Evolutionary conservation across 1,140 invertebrate species (phyloP).

Genomic region (Hycleus phaleratus): DNA sequence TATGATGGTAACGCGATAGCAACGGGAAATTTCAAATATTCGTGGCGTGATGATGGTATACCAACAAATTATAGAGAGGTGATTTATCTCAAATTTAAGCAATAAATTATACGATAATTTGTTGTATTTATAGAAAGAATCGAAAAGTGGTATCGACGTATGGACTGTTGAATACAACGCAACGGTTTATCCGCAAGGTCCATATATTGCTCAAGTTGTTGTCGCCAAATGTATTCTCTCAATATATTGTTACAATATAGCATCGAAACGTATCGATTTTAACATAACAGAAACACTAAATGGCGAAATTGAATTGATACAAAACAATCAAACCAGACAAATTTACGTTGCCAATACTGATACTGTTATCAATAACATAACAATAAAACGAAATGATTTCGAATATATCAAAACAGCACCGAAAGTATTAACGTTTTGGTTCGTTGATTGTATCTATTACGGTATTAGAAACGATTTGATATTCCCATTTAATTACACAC

Average conservation of each 20-base stretch:
- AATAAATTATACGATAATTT: conserved; percentile 12
- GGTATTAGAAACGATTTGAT: conserved; percentile 53
- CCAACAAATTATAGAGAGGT: conserved; percentile 46
- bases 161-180: conserved; percentile 54
- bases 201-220: conserved; percentile 52
- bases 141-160: conserved; percentile 34
- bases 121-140: conserved; percentile 36
- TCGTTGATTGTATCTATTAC: conserved; percentile 64
- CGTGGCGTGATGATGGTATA: conserved; percentile 51
- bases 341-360: conserved; percentile 54
- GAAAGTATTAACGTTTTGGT: conserved; percentile 63
- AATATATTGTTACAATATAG: conserved; percentile 36
- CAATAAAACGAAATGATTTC: conserved; percentile 51
- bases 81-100: conserved; percentile 19
- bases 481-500: conserved; percentile 55
- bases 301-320: conserved; percentile 53
- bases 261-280: conserved; percentile 45
- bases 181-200: conserved; percentile 45
- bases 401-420: conserved; percentile 55
- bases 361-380: conserved; percentile 50
- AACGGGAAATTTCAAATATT: conserved; percentile 40
- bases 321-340: conserved; percentile 49
- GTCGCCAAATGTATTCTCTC: conserved; percentile 43
- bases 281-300: conserved; percentile 56
- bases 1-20: conserved; percentile 41